Percentiles rank a stretch among this genome's conserved stretches.
Conservation (phyloP, 1,140 invertebrate species). For the Trichonephila clavipes region DNA sequence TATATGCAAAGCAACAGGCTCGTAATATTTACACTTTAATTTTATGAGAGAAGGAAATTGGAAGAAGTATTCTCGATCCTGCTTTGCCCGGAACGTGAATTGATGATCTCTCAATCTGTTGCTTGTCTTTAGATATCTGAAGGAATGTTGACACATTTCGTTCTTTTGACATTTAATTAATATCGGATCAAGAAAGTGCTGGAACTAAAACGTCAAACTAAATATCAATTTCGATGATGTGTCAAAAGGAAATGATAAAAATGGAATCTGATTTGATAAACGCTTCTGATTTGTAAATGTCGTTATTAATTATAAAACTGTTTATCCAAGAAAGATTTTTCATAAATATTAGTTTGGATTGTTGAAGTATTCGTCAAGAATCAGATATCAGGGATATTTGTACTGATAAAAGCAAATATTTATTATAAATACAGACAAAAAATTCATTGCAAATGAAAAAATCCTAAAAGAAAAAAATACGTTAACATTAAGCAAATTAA, state of each 20-base stretch:
- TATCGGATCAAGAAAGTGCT: neutral
- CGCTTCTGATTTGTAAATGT: no score
- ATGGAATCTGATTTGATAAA: neutral
- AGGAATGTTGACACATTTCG: neutral
- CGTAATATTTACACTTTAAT: constrained; percentile 23
- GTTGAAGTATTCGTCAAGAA: no score
- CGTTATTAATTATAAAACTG: no score
- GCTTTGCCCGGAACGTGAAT: neutral
- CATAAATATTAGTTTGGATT: no score
- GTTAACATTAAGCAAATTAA: no score
- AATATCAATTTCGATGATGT: neutral
- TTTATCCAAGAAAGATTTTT: no score
- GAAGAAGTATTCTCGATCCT: neutral
- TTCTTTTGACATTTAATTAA: constrained; percentile 12
- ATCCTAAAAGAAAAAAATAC: no score
- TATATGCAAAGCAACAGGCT: constrained; percentile 45
- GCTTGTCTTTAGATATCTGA: neutral
- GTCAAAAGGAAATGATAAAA: neutral
- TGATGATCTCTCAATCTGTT: constrained; percentile 22
- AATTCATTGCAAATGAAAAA: no score
- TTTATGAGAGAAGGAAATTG: constrained; percentile 1
- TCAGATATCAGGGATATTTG: no score
- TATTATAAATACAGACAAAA: no score
- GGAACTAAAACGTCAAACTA: neutral
- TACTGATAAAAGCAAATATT: no score